A percentile compares a stretch with the other conserved stretches of the same genome.
These are phyloP conservation scores for Cheilosia urbana DNA, from an alignment of 2,888 invertebrate genomes.

Conservation along the genomic window DNA sequence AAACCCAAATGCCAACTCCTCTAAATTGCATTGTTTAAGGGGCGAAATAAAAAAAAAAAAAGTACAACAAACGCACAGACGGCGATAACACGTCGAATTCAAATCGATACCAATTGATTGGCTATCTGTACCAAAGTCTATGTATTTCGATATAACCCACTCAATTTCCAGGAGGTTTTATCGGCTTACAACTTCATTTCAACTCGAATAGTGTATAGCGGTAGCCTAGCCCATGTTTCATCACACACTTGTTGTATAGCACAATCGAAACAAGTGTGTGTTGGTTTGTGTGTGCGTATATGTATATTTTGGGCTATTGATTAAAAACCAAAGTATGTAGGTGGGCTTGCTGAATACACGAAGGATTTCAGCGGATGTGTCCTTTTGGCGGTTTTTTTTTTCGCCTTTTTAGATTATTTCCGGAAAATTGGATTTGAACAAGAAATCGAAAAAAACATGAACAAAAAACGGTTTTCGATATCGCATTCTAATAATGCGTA, in stretches of 20 bases:
- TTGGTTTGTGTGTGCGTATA: background rate
- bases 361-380: slow-evolving; percentile 51
- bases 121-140: slow-evolving; percentile 54
- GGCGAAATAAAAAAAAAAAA: slow-evolving; percentile 31
- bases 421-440: slow-evolving; percentile 70
- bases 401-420: slow-evolving; percentile 54
- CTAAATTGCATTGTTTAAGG: slow-evolving; percentile 66
- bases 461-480: slow-evolving; percentile 24
- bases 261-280: slow-evolving; percentile 16
- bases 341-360: slow-evolving; percentile 52
- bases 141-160: slow-evolving; percentile 47
- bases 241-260: slow-evolving; percentile 61
- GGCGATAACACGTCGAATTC: slow-evolving; percentile 64
- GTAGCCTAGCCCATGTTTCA: slow-evolving; percentile 42
- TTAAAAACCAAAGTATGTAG: slow-evolving; percentile 56
- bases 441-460: slow-evolving; percentile 9
- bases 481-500: slow-evolving; percentile 45
- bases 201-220: slow-evolving; percentile 40
- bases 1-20: slow-evolving; percentile 55
- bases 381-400: slow-evolving; percentile 31
- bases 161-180: slow-evolving; percentile 69
- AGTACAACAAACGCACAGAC: slow-evolving; percentile 12
- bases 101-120: slow-evolving; percentile 72
- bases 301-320: slow-evolving; percentile 49
- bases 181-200: slow-evolving; percentile 70